These are phyloP conservation scores for Byasa hedistus DNA, from an alignment of 2,888 invertebrate species.

Conservation along the genomic window DNA sequence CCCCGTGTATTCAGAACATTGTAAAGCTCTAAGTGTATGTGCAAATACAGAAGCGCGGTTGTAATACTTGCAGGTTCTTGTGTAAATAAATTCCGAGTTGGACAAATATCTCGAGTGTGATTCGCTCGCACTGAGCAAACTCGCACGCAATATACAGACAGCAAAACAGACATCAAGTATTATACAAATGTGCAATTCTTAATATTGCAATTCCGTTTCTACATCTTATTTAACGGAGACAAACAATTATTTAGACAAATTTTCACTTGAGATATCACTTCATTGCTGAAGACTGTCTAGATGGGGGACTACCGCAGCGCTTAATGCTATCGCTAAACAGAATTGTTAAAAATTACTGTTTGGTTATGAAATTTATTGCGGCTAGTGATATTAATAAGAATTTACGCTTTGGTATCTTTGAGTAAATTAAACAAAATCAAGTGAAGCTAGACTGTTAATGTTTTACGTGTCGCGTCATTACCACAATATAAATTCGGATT, in stretches of 20 bases:
- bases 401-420: background rate
- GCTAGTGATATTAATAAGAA: too few relatives aligned
- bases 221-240: background rate
- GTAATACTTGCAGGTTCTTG: conserved; percentile 6
- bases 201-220: background rate
- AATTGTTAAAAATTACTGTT: too few relatives aligned
- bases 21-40: conserved; percentile 2
- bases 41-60: conserved; percentile 18
- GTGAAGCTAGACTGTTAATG: background rate
- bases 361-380: too few relatives aligned
- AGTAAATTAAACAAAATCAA: background rate
- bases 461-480: background rate
- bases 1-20: background rate
- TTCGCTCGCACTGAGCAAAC: conserved; percentile 13
- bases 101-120: conserved; percentile 17
- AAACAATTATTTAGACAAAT: background rate
- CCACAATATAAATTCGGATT: background rate
- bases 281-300: too few relatives aligned
- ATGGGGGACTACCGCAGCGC: too few relatives aligned
- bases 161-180: conserved; percentile 3
- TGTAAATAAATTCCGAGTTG: conserved; percentile 9
- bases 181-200: background rate
- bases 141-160: background rate
- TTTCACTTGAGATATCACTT: background rate
- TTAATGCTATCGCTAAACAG: too few relatives aligned